phyloP scores from a whole-genome alignment of 2,888 invertebrate genomes.

The Mycalesis mineus region DNA sequence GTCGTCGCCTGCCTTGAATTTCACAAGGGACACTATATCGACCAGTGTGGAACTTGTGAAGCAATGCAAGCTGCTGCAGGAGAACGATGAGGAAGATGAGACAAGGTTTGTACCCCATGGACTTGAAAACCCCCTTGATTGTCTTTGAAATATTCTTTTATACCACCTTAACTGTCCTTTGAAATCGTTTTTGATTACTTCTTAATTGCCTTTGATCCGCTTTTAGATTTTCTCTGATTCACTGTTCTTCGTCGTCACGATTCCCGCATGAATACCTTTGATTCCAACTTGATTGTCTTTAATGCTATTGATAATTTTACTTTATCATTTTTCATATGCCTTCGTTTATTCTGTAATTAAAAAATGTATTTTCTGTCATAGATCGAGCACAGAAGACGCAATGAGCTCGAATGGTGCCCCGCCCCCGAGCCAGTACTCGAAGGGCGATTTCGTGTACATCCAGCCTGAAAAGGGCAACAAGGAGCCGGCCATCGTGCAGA shows the following conservation, averaged over 20 bases:
- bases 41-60: slow-evolving; percentile 86
- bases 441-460: slow-evolving; percentile 95
- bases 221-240: too few species aligned
- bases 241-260: too few species aligned
- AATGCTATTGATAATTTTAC: too few species aligned
- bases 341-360: too few species aligned
- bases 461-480: slow-evolving; percentile 82
- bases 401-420: slow-evolving; percentile 65
- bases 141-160: too few species aligned
- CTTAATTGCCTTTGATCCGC: too few species aligned
- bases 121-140: slow-evolving; percentile 45
- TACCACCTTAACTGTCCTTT: too few species aligned
- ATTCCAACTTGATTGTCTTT: too few species aligned
- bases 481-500: slow-evolving; percentile 89
- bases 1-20: slow-evolving; percentile 91
- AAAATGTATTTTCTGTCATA: slow-evolving; percentile 27
- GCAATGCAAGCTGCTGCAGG: slow-evolving; percentile 60
- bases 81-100: slow-evolving; percentile 82
- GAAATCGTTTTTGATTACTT: too few species aligned
- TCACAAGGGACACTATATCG: slow-evolving; percentile 86
- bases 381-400: slow-evolving; percentile 70
- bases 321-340: too few species aligned
- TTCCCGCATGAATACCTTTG: too few species aligned
- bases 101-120: slow-evolving; percentile 47
- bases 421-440: slow-evolving; percentile 59